phyloP scores from a whole-genome alignment of 2,888 invertebrate genomes.

The Xestia c-nigrum region DNA sequence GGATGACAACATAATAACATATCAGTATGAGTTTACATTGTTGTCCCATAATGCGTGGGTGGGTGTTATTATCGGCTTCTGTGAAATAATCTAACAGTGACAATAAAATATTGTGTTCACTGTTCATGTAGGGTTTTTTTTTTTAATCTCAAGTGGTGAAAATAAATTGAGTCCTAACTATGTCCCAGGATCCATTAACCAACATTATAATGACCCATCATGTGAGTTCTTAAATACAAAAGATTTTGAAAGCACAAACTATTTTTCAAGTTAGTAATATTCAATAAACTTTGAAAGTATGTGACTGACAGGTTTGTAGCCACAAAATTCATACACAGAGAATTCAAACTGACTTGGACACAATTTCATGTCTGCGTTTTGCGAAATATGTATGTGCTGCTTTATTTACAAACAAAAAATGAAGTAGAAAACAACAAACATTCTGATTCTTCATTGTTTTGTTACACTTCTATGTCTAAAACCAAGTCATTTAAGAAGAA shows the following conservation, averaged over 20 bases:
- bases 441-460: not conserved
- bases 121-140: not conserved
- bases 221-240: slow-evolving; percentile 23
- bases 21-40: not conserved
- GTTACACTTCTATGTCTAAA: no score
- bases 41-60: slow-evolving; percentile 6
- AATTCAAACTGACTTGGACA: not conserved
- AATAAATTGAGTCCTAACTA: not conserved
- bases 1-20: not conserved
- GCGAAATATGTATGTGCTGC: not conserved
- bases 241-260: not conserved
- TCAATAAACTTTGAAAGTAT: not conserved
- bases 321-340: not conserved
- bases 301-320: not conserved
- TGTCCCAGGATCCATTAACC: not conserved
- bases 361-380: not conserved
- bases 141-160: not conserved
- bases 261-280: not conserved
- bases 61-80: not conserved
- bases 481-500: not conserved
- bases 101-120: not conserved
- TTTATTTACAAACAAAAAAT: slow-evolving; percentile 8
- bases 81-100: not conserved
- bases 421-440: not conserved
- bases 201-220: slow-evolving; percentile 14